A percentile compares a stretch with the other conserved stretches of the same genome.
Conservation (phyloP, 2,888 invertebrate genomes). For the Heliconius hortense region DNA sequence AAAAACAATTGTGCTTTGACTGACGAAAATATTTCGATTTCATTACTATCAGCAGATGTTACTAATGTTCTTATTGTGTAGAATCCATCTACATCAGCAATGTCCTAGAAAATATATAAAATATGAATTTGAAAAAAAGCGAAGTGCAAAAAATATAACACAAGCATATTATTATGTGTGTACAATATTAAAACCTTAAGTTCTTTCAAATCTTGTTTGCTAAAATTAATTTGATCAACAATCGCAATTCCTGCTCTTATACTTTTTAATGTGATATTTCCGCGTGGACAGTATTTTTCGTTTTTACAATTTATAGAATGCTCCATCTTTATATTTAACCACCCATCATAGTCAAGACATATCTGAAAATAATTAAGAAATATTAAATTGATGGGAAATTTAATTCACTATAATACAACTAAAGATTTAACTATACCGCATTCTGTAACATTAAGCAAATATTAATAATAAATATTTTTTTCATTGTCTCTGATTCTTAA, state of each 20-base stretch:
- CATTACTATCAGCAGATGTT: conserved; percentile 85
- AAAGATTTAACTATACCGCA: conserved; percentile 4
- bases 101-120: conserved; percentile 30
- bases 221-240: conserved; percentile 83
- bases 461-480: neutral
- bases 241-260: conserved; percentile 84
- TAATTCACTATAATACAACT: neutral
- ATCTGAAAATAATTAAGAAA: conserved; percentile 51
- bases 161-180: neutral
- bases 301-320: conserved; percentile 84
- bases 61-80: conserved; percentile 88
- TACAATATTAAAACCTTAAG: conserved; percentile 73
- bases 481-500: neutral
- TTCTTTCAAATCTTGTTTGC: conserved; percentile 77
- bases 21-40: conserved; percentile 87
- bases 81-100: conserved; percentile 86
- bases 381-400: neutral
- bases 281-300: conserved; percentile 83
- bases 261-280: conserved; percentile 87
- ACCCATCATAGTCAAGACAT: conserved; percentile 87
- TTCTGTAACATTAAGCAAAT: conserved; percentile 5
- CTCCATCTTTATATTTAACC: conserved; percentile 86
- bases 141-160: neutral
- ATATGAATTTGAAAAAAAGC: neutral
- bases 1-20: conserved; percentile 90